Conservation (phyloP, 2,888 invertebrate genomes). For the Xestia xanthographa region DNA sequence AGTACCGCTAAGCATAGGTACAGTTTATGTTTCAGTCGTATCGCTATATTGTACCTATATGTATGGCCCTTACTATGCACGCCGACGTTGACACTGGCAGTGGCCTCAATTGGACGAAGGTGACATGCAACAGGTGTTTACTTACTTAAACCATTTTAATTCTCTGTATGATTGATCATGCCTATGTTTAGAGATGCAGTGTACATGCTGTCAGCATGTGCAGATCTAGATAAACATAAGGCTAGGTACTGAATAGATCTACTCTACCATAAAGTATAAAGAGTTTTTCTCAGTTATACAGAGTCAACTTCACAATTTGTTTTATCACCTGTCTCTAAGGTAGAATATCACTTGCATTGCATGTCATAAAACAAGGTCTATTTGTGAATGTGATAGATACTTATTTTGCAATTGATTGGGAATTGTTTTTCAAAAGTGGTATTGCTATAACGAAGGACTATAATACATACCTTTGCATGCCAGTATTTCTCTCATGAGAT, state of each 20-base stretch:
- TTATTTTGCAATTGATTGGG: not conserved
- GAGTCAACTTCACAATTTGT: not conserved
- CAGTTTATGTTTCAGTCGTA: not conserved
- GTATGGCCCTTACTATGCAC: not conserved
- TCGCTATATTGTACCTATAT: not conserved
- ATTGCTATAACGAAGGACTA: not conserved
- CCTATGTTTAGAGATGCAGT: constrained; percentile 10
- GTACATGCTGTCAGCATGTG: constrained; percentile 9
- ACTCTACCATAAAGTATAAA: not conserved
- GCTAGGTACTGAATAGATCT: not conserved
- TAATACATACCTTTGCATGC: constrained; percentile 93
- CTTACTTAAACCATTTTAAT: constrained; percentile 13
- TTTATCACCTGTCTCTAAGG: not conserved
- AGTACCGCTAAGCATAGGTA: not conserved
- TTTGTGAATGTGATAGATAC: not conserved
- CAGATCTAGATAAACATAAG: not conserved
- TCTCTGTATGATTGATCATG: not conserved
- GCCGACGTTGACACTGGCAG: constrained; percentile 5
- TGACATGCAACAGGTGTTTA: constrained; percentile 40
- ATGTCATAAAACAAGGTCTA: not conserved
- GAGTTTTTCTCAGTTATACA: not conserved
- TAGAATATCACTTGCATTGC: not conserved
- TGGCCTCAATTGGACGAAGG: constrained; percentile 24
- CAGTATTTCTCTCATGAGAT: constrained; percentile 95
- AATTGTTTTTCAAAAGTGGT: not conserved